A percentile compares a stretch with the other conserved stretches of the same genome.
Evolutionary conservation across 1,140 invertebrate species (phyloP).

Genomic region (Frieseomelitta varia): DNA sequence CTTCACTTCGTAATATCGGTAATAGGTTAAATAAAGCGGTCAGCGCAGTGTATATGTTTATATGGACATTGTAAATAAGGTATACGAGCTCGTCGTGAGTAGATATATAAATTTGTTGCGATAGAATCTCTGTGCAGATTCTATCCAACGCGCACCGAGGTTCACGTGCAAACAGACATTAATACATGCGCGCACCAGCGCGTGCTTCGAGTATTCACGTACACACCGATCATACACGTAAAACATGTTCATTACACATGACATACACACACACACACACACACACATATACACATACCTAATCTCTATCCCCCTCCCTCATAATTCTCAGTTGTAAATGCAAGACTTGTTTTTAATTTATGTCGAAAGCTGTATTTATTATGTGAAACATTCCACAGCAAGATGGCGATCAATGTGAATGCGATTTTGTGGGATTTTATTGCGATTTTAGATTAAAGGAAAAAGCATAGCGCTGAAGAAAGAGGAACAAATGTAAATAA

Average conservation of each 20-base stretch:
- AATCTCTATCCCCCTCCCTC: not conserved
- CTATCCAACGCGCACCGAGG: conserved; percentile 30
- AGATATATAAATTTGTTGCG: conserved; percentile 51
- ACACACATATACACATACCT: not conserved
- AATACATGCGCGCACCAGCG: not conserved
- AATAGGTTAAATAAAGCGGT: conserved; percentile 60
- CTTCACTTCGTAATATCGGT: conserved; percentile 57
- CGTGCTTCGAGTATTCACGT: not conserved
- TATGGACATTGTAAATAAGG: conserved; percentile 69
- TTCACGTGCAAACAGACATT: conserved; percentile 33
- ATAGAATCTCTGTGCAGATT: conserved; percentile 53
- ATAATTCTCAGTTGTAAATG: conserved; percentile 60
- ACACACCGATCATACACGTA: not conserved
- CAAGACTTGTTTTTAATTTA: conserved; percentile 67
- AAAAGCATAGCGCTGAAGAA: conserved; percentile 58
- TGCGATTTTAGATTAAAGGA: conserved; percentile 66
- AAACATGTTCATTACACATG: not conserved
- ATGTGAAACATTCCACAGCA: conserved; percentile 66
- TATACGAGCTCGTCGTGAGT: conserved; percentile 64
- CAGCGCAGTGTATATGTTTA: conserved; percentile 67
- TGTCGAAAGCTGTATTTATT: conserved; percentile 67
- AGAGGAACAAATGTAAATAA: conserved; percentile 69
- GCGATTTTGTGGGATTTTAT: conserved; percentile 66
- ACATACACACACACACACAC: not conserved
- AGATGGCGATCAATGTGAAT: conserved; percentile 47